Base-by-base conservation (phyloP, 1,140 invertebrate genomes). In the Apis cerana region DNA sequence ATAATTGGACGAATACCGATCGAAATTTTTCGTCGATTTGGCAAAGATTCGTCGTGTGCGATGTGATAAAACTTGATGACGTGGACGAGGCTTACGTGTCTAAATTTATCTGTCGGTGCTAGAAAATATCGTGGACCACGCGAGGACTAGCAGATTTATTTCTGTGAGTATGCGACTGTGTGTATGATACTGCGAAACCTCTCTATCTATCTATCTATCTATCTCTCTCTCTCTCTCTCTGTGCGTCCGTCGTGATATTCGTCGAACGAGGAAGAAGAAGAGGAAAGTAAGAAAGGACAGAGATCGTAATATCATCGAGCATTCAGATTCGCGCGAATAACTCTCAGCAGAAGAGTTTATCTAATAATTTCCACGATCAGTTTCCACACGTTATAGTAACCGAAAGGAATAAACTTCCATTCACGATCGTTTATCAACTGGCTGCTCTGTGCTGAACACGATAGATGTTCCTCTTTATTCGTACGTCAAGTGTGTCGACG, bases 41-140 rank as follows among this genome's bases (percentile, higher is more conserved):
- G 75, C 62, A 87, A 68, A 33, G 43, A 71, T 58, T 74, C n/a
- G 15, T 50, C 4, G 62, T n/a, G 27, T 17, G 33, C 33, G 33
- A 11, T 54, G n/a, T 58, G 81, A 77, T 82, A 71, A 83, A 69
- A 12, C 65, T 13, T 23, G 68, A 43, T 86, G 56, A 68, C 75
- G 75, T 77, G 71, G 67, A 84, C 58, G 74, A 75, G 78, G 82
- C 77, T 67, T 81, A 58, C 23, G 52, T 64, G 61, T 70, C 56
- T 80, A 86, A 84, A 87, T 87, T 87, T 87, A 87, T 79, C 82
- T 77, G 86, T 84, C 85, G 72, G 81, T 56, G 75, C 61, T 64
- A 87, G 84, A 85, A 79, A 82, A 87, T 70, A 87, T 80, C 27
- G 54, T 58, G 19, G 27, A 50, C 67, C 71, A 80, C 61, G 69